These are phyloP conservation scores for Procambarus clarkii DNA, from an alignment of 1,140 invertebrate genomes.

Conservation along the genomic window DNA sequence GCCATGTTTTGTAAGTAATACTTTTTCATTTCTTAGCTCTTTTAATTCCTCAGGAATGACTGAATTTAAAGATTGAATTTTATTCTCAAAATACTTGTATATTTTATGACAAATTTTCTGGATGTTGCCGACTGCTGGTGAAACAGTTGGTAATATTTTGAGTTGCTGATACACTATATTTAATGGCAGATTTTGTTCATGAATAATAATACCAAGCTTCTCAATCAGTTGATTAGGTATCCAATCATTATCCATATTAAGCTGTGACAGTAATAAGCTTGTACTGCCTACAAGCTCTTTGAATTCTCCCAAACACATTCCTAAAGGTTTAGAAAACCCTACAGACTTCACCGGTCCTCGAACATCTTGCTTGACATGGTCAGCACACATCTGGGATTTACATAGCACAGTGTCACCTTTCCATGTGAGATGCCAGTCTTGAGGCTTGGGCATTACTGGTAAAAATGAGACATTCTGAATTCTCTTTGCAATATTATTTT, in stretches of 20 bases:
- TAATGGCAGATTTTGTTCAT: slow-evolving; percentile 9
- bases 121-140: background rate
- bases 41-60: background rate
- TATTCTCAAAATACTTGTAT: slow-evolving; percentile 31
- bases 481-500: background rate
- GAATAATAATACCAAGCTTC: slow-evolving; percentile 14
- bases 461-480: slow-evolving; percentile 28
- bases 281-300: slow-evolving; percentile 15
- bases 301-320: slow-evolving; percentile 4
- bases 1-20: slow-evolving; percentile 22
- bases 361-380: background rate
- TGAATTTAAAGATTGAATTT: background rate
- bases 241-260: background rate
- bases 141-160: background rate
- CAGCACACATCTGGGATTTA: background rate
- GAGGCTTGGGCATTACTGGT: slow-evolving; percentile 49
- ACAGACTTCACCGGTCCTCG: background rate
- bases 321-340: background rate
- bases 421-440: slow-evolving; percentile 30
- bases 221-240: background rate
- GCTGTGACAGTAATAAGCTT: background rate
- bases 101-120: slow-evolving; percentile 12
- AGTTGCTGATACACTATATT: slow-evolving; percentile 6
- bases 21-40: slow-evolving; percentile 19
- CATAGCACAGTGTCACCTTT: background rate